phyloP scores from a whole-genome alignment of 1,140 invertebrate species.

The Bombus impatiens region DNA sequence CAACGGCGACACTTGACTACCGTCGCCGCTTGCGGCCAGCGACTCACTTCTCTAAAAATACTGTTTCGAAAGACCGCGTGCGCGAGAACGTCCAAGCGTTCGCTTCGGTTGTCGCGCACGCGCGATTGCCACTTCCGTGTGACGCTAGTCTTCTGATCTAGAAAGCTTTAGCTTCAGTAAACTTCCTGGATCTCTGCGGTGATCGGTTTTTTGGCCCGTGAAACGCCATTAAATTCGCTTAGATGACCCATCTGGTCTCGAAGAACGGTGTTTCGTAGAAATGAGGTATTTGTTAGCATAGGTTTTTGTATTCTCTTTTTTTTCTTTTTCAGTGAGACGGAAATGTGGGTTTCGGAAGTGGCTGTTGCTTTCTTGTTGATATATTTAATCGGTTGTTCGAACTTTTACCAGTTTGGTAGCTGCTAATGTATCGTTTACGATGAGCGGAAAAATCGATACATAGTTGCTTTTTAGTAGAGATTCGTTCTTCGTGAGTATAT shows the following conservation, averaged over 20 bases:
- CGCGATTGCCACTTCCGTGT: constrained; percentile 36
- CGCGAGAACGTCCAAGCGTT: constrained; percentile 42
- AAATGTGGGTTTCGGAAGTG: neutral
- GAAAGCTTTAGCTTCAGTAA: constrained; percentile 5
- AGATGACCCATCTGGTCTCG: neutral
- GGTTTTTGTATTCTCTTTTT: neutral
- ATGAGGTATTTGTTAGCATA: neutral
- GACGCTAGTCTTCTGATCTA: neutral
- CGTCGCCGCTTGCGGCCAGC: constrained; percentile 52
- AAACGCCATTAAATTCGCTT: neutral
- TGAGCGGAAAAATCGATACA: too few species aligned
- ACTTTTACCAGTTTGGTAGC: neutral
- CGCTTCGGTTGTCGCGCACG: constrained; percentile 38
- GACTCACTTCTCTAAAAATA: constrained; percentile 69
- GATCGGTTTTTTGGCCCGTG: neutral
- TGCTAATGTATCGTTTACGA: neutral
- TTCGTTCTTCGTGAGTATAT: too few species aligned
- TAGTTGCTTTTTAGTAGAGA: too few species aligned
- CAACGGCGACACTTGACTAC: constrained; percentile 58
- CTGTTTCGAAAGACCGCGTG: constrained; percentile 67
- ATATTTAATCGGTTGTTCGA: neutral
- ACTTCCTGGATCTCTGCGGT: neutral
- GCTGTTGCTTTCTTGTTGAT: neutral
- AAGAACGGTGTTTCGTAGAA: neutral
- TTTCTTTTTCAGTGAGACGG: neutral